phyloP scores from a whole-genome alignment of 2,797 vertebrate genomes.

The Trematomus bernacchii region DNA sequence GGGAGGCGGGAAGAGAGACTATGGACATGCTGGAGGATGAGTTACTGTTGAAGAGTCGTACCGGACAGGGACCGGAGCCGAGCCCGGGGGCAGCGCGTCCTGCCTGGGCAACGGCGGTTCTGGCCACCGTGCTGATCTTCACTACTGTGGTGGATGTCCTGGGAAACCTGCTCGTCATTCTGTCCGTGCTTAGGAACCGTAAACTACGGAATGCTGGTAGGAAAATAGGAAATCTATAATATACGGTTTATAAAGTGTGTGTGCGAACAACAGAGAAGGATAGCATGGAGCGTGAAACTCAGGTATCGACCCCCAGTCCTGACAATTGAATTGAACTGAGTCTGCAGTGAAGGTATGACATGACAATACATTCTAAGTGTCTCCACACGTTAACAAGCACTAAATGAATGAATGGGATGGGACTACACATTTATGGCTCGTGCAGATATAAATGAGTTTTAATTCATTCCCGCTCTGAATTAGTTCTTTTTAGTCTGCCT shows the following conservation, averaged over 20 bases:
- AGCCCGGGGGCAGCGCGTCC: conserved; percentile 74
- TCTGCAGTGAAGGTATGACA: neutral
- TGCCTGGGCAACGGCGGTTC: conserved; percentile 83
- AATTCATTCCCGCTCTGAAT: neutral
- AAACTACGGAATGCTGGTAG: conserved; percentile 90
- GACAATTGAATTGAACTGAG: neutral
- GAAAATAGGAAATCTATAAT: conserved; percentile 35
- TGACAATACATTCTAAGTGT: no score
- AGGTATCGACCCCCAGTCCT: neutral
- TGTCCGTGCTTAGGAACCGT: conserved; percentile 87
- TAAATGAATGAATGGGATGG: neutral
- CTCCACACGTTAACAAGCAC: conserved; percentile 2
- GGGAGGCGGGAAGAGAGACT: neutral
- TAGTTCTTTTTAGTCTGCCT: no score
- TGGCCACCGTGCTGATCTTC: conserved; percentile 88
- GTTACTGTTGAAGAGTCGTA: conserved; percentile 79
- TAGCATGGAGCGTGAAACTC: neutral
- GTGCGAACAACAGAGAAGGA: neutral
- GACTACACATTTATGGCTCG: neutral
- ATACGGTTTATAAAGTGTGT: neutral
- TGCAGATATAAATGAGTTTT: neutral
- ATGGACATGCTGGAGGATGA: conserved; percentile 84
- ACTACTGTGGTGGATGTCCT: conserved; percentile 89
- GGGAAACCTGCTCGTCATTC: conserved; percentile 88
- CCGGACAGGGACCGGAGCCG: conserved; percentile 60